Evolutionary conservation across 2,797 vertebrate genomes (phyloP).

Genomic region (Anas georgica): DNA sequence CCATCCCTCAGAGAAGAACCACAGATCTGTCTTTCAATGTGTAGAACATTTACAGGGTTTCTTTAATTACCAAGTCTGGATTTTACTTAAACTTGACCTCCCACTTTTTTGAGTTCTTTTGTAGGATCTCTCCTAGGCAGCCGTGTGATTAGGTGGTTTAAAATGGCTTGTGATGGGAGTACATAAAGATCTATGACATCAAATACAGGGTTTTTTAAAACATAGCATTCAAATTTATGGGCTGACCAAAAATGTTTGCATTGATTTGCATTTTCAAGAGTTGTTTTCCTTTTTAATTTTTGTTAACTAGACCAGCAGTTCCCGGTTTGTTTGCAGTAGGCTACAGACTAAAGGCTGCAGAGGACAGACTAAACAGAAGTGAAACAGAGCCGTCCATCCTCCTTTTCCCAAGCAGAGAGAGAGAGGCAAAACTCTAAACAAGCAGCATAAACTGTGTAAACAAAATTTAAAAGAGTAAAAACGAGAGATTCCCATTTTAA

Average conservation of each 20-base stretch:
- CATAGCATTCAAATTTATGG: not conserved
- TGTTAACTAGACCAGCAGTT: not conserved
- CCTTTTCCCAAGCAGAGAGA: not conserved
- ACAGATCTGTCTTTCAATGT: conserved; percentile 24
- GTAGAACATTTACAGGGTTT: not conserved
- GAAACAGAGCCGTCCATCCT: not conserved
- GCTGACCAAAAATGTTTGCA: not conserved
- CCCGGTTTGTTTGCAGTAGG: not conserved
- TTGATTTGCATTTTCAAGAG: not conserved
- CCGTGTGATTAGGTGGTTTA: not conserved
- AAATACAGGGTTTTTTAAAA: not conserved
- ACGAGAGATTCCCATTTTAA: not conserved
- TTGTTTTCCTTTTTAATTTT: not conserved
- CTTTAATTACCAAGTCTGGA: not conserved
- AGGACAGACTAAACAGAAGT: not conserved
- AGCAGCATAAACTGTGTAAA: not conserved
- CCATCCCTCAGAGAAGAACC: conserved; percentile 5
- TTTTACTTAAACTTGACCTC: conserved; percentile 44
- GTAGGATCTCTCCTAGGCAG: not conserved
- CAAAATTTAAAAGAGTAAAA: not conserved
- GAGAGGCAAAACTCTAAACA: not conserved
- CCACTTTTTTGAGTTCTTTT: not conserved
- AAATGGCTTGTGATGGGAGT: not conserved
- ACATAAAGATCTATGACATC: not conserved
- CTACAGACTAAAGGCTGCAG: not conserved